phyloP scores from a whole-genome alignment of 1,140 invertebrate species.

The Drosophila lowei region DNA sequence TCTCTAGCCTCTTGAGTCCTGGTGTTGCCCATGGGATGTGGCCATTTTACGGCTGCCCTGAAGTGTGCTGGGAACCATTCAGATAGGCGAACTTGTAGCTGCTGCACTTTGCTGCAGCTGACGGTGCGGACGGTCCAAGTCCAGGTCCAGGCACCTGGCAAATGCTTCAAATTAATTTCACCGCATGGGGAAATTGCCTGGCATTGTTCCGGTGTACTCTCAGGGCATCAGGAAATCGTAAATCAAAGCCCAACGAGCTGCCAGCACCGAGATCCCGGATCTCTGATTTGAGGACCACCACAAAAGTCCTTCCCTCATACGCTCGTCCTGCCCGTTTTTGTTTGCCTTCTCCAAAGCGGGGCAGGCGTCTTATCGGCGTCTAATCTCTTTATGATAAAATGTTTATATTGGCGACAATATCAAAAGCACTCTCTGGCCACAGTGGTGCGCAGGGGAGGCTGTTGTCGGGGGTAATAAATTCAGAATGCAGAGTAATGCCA shows the following conservation, averaged over 20 bases:
- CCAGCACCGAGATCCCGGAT: not conserved
- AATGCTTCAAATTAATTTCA: slow-evolving; percentile 79
- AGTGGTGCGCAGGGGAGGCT: not conserved
- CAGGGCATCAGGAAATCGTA: slow-evolving; percentile 61
- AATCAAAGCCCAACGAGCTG: slow-evolving; percentile 57
- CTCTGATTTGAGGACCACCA: not conserved
- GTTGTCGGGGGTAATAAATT: slow-evolving; percentile 72
- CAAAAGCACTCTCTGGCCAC: slow-evolving; percentile 48
- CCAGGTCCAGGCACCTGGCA: slow-evolving; percentile 16
- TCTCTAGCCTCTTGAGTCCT: slow-evolving; percentile 5
- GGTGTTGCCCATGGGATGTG: slow-evolving; percentile 67
- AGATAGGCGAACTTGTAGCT: slow-evolving; percentile 40
- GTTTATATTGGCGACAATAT: slow-evolving; percentile 75
- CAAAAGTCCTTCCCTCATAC: slow-evolving; percentile 18
- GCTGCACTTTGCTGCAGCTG: slow-evolving; percentile 45
- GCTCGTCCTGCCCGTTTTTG: slow-evolving; percentile 7
- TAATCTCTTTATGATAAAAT: slow-evolving; percentile 82
- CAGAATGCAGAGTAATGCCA: slow-evolving; percentile 59
- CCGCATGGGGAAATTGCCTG: slow-evolving; percentile 66
- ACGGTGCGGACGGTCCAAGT: slow-evolving; percentile 2
- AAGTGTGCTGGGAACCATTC: slow-evolving; percentile 64
- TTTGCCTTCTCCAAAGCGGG: slow-evolving; percentile 22
- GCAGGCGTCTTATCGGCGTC: slow-evolving; percentile 67
- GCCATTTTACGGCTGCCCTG: slow-evolving; percentile 72
- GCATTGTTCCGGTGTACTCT: slow-evolving; percentile 45